Evolutionary conservation across 2,797 vertebrate species (phyloP), one percentile per base, ranked within the genome.

Genomic region (Trachops cirrhosus): DNA sequence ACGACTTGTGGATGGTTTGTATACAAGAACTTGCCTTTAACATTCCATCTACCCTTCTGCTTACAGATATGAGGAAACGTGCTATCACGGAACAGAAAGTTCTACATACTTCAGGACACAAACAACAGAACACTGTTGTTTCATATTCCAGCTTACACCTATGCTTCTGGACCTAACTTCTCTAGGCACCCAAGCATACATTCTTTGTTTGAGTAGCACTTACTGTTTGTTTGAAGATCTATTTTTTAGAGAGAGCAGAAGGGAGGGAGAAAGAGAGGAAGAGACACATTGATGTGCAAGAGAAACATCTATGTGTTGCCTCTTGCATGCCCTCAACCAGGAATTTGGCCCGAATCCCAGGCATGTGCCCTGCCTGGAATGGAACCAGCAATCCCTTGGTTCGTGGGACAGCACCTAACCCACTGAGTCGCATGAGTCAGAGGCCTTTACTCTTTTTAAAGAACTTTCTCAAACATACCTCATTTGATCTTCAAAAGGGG

Each of bases 381-480:
- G 59, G 59, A 64, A 64, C 59, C 59, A 32, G 59, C 59, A 32
- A 64, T 12, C 59, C 59, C 59, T 64, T 15, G 14, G 29, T 32
- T 64, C 29, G 29, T 3, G 14, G 29, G 29, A 32, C 11, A 10
- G 26, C 26, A 64, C 29, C 29, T 15, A 32, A 32, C 29, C 29
- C 59, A 64, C 59, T 64, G 29, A 15, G 29, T 32, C 59, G n/a
- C 59, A 32, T 1, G 11, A 64, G 11, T 64, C 14, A 64, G 29
- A 64, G 59, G 26, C 26, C 59, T 48, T 71, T 77, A 46, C 2
- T 39, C 67, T 74, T 77, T 83, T 88, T 78, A 21, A 83, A 91
- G n/a, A 93, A 92, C 57, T 21, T 91, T 77, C 75, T 93, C 41
- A 89, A 96, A 89, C 48, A 82, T 48, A 59, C 24, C 4, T 74